Conservation (phyloP, 2,113 vertebrate species). For the Sebastes fasciatus region DNA sequence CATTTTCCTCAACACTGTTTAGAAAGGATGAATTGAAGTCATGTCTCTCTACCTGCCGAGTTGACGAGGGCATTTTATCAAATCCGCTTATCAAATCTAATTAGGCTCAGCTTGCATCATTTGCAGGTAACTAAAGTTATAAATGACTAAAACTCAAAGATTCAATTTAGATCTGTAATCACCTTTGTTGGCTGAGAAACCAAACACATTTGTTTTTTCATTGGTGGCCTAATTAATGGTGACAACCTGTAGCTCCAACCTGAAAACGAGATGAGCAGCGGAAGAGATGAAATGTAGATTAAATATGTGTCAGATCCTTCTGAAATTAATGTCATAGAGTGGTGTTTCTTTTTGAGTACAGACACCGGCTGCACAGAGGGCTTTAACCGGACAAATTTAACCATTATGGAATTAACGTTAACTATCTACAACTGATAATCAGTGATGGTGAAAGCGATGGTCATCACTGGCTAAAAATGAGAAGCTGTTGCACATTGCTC, state of each 20-base stretch:
- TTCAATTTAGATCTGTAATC: slow-evolving; percentile 33
- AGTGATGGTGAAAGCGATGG: neutral
- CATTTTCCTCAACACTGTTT: neutral
- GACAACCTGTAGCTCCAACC: neutral
- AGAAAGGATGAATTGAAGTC: neutral
- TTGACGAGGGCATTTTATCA: neutral
- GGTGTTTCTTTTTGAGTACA: neutral
- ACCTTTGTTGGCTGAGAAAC: slow-evolving; percentile 27
- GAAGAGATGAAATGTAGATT: slow-evolving; percentile 23
- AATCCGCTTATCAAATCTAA: slow-evolving; percentile 20
- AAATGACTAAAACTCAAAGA: slow-evolving; percentile 32
- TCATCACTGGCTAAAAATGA: slow-evolving; percentile 3
- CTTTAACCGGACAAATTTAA: neutral
- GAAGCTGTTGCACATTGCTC: neutral
- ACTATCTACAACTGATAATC: neutral
- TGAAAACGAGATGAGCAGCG: slow-evolving; percentile 19
- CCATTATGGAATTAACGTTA: neutral
- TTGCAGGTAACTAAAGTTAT: slow-evolving; percentile 10
- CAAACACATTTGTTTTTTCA: slow-evolving; percentile 14
- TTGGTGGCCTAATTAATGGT: slow-evolving; percentile 30
- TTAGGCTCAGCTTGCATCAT: slow-evolving; percentile 24
- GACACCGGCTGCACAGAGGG: too few relatives aligned
- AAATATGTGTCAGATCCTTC: slow-evolving; percentile 10
- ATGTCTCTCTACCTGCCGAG: neutral
- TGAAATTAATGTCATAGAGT: neutral